These are phyloP conservation scores for Halcyon senegalensis DNA, from an alignment of 2,113 vertebrate genomes.

Conservation along the genomic window DNA sequence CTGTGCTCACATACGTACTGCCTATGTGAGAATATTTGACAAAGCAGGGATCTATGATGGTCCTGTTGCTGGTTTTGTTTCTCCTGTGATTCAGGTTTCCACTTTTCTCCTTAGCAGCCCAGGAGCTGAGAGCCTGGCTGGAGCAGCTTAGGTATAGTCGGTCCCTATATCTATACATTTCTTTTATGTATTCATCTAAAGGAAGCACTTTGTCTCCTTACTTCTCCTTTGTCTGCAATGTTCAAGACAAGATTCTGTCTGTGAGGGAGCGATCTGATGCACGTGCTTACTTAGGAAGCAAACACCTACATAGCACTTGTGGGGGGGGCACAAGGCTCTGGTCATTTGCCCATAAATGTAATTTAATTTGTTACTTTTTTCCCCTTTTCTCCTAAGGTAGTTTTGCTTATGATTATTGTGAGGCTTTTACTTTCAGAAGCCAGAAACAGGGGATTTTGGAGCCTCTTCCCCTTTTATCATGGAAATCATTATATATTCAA, in stretches of 20 bases:
- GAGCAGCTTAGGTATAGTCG: background rate
- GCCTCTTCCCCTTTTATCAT: background rate
- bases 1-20: background rate
- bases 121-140: background rate
- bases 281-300: background rate
- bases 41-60: background rate
- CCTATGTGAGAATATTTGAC: background rate
- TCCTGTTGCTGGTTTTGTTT: background rate
- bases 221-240: background rate
- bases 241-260: background rate
- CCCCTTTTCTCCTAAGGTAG: background rate
- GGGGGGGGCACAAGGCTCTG: background rate
- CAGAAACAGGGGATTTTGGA: background rate
- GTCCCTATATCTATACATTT: background rate
- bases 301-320: background rate
- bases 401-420: background rate
- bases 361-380: background rate
- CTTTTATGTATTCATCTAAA: background rate
- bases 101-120: background rate
- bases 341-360: background rate
- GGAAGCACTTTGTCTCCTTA: background rate
- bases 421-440: background rate
- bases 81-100: background rate
- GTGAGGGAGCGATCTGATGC: background rate
- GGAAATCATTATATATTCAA: background rate